Evolutionary conservation across 2,113 vertebrate species (phyloP), one percentile per base, ranked within the genome.

Genomic region (Symphodus melops): DNA sequence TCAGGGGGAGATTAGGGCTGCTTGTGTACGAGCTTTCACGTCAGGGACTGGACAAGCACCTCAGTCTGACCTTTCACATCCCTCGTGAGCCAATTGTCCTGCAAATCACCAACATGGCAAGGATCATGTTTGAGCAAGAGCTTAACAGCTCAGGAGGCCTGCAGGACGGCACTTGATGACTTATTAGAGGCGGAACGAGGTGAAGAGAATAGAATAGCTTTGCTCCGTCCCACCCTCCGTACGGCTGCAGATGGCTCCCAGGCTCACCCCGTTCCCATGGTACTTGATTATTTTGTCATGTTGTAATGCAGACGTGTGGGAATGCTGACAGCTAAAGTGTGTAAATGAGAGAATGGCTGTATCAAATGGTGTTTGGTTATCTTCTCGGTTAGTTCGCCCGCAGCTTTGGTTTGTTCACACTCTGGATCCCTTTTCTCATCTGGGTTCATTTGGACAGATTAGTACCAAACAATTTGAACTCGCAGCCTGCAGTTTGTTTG

Each of bases 41-140:
- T 87, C 81, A 93, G 88, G 79, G 90, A 89, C 85, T 75, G 88
- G 94, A 94, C 91, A 89, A 89, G 89, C 75, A 82, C 81, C 92
- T 77, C 86, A 68, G 92, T 89, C 95, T 95, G 94, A 96, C 94
- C 94, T 93, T 88, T 89, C 88, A 87, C 92, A 92, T 95, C 92
- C 91, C 94, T 93, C 91, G 90, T 91, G 90, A 86, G 75, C 88
- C 94, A 88, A 95, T 95, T 96, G 95, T 97, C 94, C 95, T 95
- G 93, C 93, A 96, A 95, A 96, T 95, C 93, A 95, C 92, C 41
- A 91, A 92, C 90, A 94, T 88, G 90, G 93, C 93, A 90, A 86
- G 86, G 89, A 94, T 94, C 93, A 92, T 92, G 93, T 95, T 91
- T 94, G 92, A 89, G 81, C 81, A 92, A 89, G 79, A 82, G 91